Conservation (phyloP, 2,113 vertebrate genomes). For the Rhabdornis inornatus region DNA sequence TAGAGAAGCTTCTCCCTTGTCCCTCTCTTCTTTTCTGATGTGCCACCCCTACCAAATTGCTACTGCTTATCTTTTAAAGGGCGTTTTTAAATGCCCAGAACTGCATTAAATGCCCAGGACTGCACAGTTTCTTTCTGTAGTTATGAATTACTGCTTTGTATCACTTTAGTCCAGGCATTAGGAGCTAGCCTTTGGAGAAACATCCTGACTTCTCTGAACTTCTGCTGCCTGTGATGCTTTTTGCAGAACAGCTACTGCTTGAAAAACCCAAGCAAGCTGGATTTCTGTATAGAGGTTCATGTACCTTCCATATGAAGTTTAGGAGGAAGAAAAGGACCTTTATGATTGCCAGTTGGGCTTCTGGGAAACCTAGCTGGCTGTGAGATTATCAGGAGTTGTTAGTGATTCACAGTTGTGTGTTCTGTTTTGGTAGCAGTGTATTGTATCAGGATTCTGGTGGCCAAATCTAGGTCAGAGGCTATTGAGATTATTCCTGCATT, state of each 20-base stretch:
- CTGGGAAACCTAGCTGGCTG: not conserved
- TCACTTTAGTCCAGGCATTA: not conserved
- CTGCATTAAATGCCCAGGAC: not conserved
- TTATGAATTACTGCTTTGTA: accelerated
- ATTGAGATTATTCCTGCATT: not conserved
- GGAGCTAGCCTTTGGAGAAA: not conserved
- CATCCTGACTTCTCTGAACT: not conserved
- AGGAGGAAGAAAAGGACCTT: not conserved
- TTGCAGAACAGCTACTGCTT: not conserved
- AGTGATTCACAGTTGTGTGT: not conserved
- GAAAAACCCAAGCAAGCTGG: not conserved
- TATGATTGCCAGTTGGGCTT: not conserved
- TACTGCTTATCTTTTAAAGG: not conserved
- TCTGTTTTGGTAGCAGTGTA: not conserved
- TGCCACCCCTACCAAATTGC: not conserved
- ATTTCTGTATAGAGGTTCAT: not conserved
- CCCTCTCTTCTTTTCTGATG: not conserved
- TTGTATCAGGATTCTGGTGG: not conserved
- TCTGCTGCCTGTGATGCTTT: not conserved
- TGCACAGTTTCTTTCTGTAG: not conserved
- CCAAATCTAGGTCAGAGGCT: not conserved
- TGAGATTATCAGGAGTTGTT: not conserved
- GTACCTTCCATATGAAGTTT: accelerated
- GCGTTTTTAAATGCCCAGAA: not conserved
- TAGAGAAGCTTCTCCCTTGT: not conserved